Base-by-base conservation (phyloP, 2,797 vertebrate species). In the Botia almorhae region DNA sequence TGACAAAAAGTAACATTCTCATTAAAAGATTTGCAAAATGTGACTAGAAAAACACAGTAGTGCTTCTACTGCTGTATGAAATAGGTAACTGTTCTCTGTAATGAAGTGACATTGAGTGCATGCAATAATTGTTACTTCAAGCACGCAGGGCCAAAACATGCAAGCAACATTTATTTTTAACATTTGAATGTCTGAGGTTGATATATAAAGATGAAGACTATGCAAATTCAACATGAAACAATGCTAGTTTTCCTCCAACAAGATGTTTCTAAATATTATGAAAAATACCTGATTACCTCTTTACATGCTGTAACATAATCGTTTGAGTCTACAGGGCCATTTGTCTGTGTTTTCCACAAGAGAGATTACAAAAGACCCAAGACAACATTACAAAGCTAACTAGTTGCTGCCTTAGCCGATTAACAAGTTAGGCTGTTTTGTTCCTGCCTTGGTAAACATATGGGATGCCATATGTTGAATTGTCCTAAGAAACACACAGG, bases 391-490 rank as follows among this genome's bases (percentile, higher is more conserved):
- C 63, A 26, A 39, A 58, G 55, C 36, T 39, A 79, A 70, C 75
- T 56, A 78, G 67, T 33, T 48, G 21, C 53, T 12, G 48, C 48
- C 58, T 68, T 69, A 86, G 84, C 85, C 53, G 79, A 86, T 86
- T 85, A 87, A 68, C 71, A 82, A 81, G 36, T 78, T 67, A 79
- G 82, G 74, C 46, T 81, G 78, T 76, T 82, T 80, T 74, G 74
- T 70, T 29, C 46, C 21, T 48, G 60, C 11, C 33, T 48, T 74
- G 63, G 23, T 68, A 80, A 86, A 84, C 87, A 85, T 82, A 87
- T 78, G 83, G 21, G 69, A 69, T 36, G 51, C 84, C 85, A 80
- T 85, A 87, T 82, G 85, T 29, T 51, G 11, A 58, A 60, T 8
- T 21, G 48, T 78, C 55, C 46, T n/a, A 48, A 46, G 72, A 76